These are phyloP conservation scores for Delphinapterus leucas DNA, from an alignment of 2,113 vertebrate species.

Conservation along the genomic window DNA sequence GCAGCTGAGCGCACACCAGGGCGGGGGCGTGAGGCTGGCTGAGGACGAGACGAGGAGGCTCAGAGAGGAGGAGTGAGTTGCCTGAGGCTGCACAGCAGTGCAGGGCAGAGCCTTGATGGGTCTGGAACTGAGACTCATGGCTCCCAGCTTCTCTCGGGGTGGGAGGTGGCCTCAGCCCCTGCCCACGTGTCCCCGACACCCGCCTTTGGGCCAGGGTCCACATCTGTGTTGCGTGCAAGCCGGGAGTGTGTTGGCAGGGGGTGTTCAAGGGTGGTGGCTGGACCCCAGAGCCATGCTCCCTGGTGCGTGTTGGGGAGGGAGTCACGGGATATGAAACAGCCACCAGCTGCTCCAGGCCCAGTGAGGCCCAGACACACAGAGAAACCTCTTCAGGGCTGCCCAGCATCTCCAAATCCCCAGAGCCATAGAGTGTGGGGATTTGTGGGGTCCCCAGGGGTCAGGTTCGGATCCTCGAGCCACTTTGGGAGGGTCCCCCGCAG, in stretches of 20 bases:
- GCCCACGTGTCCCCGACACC: neutral
- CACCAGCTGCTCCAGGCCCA: neutral
- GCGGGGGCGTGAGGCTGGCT: fast-evolving
- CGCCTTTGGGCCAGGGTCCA: neutral
- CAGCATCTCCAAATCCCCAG: fast-evolving
- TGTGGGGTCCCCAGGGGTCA: neutral
- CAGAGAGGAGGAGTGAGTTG: neutral
- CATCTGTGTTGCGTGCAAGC: neutral
- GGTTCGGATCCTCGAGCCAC: fast-evolving
- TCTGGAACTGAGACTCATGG: neutral
- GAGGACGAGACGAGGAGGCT: neutral
- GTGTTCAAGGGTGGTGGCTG: neutral
- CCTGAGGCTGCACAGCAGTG: neutral
- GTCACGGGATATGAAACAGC: neutral
- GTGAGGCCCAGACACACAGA: neutral
- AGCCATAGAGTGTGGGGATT: neutral
- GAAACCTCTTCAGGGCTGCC: neutral
- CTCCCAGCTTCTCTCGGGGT: neutral
- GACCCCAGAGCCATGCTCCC: fast-evolving
- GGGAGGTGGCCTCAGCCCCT: neutral
- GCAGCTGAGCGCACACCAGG: neutral
- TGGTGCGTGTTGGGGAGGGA: neutral
- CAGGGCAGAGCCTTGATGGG: neutral
- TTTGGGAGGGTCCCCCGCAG: fast-evolving
- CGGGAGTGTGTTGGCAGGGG: too few relatives aligned